Evolutionary conservation across 2,113 vertebrate species (phyloP).

Genomic region (Oceanites oceanicus): DNA sequence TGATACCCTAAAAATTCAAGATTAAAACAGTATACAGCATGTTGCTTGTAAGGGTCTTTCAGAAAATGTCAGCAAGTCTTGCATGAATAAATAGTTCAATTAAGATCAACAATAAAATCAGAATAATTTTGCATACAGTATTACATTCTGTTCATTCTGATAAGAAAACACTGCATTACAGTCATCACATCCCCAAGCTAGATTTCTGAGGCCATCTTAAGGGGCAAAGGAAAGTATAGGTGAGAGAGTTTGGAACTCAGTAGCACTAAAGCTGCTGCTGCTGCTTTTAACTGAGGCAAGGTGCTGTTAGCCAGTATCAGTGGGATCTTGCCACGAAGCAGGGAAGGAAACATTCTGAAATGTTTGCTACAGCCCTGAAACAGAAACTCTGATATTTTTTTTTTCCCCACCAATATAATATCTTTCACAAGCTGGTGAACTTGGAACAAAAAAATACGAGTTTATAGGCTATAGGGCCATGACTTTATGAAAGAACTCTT

Average conservation of each 20-base stretch:
- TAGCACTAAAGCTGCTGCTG: neutral
- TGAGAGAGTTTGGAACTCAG: neutral
- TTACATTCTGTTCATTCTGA: neutral
- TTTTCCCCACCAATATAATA: neutral
- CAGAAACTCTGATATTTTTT: neutral
- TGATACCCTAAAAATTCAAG: neutral
- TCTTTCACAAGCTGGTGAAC: neutral
- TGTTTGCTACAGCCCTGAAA: neutral
- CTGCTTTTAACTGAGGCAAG: neutral
- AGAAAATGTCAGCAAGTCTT: neutral
- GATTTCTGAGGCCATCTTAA: neutral
- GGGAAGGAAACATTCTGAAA: neutral
- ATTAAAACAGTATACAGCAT: neutral
- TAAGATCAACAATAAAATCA: neutral
- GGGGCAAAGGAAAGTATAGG: neutral
- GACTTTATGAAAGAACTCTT: slow-evolving; percentile 21
- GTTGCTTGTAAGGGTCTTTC: neutral
- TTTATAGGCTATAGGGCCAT: neutral
- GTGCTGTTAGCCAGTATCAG: neutral
- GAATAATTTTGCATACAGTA: neutral
- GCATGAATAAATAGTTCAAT: neutral
- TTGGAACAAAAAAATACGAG: neutral
- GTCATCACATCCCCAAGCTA: neutral
- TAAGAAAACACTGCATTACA: neutral
- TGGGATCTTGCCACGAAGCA: neutral